Conservation (phyloP, 2,888 invertebrate species). For the Phania funesta region DNA sequence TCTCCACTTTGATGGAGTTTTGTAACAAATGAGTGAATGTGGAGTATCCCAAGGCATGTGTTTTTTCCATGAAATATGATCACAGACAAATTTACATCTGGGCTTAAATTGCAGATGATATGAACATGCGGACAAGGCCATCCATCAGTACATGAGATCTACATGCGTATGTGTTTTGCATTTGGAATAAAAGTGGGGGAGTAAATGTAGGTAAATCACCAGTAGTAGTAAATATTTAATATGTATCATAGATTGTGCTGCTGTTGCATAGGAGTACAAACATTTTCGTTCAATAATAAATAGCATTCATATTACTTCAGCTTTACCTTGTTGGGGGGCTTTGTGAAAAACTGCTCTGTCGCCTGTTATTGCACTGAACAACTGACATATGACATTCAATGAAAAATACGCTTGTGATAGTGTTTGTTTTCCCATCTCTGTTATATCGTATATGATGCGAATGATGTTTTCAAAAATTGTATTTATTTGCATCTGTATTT, state of each 20-base stretch:
- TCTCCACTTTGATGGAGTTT: constrained; percentile 25
- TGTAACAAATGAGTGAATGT: background rate
- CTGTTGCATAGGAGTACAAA: background rate
- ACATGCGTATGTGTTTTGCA: background rate
- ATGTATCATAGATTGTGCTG: constrained; percentile 16
- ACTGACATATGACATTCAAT: constrained; percentile 53
- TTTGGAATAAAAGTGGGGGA: background rate
- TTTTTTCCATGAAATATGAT: background rate
- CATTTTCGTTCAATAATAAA: constrained; percentile 9
- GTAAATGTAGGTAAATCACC: background rate
- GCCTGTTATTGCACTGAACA: constrained; percentile 1
- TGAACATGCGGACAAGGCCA: constrained; percentile 54
- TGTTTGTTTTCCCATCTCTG: constrained; percentile 28
- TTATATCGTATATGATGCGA: constrained; percentile 5
- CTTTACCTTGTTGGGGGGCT: background rate
- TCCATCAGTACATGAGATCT: constrained; percentile 37
- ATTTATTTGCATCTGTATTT: constrained; percentile 16
- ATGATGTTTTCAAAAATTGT: constrained; percentile 15
- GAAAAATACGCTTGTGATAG: constrained; percentile 14
- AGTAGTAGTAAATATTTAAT: constrained; percentile 19
- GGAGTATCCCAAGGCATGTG: background rate
- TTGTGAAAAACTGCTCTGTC: background rate
- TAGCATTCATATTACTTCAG: constrained; percentile 20
- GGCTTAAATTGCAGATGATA: background rate
- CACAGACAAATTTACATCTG: constrained; percentile 1